Conservation (phyloP, 2,113 vertebrate species). For the Sphyrna mokarran region DNA sequence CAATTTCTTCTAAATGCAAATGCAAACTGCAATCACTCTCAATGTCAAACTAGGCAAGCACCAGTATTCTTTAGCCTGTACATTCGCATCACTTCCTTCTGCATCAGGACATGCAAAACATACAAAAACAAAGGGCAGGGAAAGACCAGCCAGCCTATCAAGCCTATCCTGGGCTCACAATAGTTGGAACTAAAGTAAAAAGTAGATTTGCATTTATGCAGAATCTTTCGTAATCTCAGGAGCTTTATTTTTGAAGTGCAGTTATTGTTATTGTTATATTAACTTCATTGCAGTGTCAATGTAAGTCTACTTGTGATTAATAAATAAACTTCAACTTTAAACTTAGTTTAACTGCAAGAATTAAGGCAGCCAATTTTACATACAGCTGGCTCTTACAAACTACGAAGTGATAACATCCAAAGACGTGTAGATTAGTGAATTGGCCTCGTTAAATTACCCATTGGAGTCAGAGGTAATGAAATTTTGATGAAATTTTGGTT, state of each 20-base stretch:
- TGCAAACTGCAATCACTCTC: background rate
- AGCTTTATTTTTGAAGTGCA: background rate
- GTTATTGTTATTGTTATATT: too few relatives aligned
- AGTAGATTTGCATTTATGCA: background rate
- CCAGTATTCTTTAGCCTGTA: background rate
- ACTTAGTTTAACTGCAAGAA: background rate
- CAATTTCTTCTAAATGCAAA: background rate
- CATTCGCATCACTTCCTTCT: background rate
- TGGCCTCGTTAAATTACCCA: too few relatives aligned
- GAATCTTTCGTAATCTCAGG: background rate
- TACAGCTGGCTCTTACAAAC: too few relatives aligned
- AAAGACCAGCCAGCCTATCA: background rate
- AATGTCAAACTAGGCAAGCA: background rate
- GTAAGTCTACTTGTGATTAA: too few relatives aligned
- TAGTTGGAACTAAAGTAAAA: background rate
- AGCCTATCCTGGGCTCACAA: background rate
- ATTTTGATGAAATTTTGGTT: too few relatives aligned
- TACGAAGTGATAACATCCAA: too few relatives aligned
- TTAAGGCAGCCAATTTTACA: background rate
- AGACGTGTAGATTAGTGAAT: too few relatives aligned
- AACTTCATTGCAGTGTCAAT: too few relatives aligned
- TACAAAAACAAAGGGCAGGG: background rate
- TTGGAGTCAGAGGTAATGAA: too few relatives aligned
- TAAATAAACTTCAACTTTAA: too few relatives aligned
- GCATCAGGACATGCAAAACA: background rate